Conservation (phyloP, 2,797 vertebrate species). For the Rhynchonycteris naso region DNA sequence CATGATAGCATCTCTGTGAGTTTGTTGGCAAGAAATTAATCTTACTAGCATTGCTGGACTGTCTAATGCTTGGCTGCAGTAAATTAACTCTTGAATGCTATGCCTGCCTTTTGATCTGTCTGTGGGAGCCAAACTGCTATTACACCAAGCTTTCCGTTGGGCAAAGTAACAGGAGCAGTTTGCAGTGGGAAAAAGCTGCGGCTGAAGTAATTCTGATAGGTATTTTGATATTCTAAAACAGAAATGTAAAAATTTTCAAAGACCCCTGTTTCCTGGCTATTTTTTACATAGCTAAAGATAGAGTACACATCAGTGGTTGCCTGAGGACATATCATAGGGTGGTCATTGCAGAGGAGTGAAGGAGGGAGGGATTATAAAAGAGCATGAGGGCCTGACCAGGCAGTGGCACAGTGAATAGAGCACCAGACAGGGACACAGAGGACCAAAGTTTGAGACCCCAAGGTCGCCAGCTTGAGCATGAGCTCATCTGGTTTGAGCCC, state of each 20-base stretch:
- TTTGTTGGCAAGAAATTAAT: slow-evolving; percentile 70
- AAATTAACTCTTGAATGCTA: slow-evolving; percentile 43
- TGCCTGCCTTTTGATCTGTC: background rate
- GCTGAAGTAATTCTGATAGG: background rate
- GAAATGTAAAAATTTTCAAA: background rate
- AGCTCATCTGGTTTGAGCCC: too few relatives aligned
- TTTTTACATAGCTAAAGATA: background rate
- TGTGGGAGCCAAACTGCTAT: background rate
- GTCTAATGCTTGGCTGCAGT: slow-evolving; percentile 44
- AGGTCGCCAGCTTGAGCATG: too few relatives aligned
- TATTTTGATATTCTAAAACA: slow-evolving; percentile 4
- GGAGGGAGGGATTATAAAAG: background rate
- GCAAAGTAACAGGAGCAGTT: background rate
- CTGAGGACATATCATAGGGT: background rate
- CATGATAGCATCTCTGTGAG: background rate
- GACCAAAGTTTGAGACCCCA: too few relatives aligned
- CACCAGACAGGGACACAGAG: too few relatives aligned
- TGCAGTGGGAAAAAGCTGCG: background rate
- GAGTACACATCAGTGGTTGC: background rate
- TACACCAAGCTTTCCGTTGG: slow-evolving; percentile 10
- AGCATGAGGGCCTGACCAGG: background rate
- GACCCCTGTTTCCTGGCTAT: background rate
- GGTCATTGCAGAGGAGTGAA: background rate
- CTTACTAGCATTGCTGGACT: slow-evolving; percentile 31
- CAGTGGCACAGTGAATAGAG: too few relatives aligned